A percentile compares a stretch with the other conserved stretches of the same genome.
Evolutionary conservation across 2,888 invertebrate genomes (phyloP).

Genomic region (Imbricaverruca yamaguchii): DNA sequence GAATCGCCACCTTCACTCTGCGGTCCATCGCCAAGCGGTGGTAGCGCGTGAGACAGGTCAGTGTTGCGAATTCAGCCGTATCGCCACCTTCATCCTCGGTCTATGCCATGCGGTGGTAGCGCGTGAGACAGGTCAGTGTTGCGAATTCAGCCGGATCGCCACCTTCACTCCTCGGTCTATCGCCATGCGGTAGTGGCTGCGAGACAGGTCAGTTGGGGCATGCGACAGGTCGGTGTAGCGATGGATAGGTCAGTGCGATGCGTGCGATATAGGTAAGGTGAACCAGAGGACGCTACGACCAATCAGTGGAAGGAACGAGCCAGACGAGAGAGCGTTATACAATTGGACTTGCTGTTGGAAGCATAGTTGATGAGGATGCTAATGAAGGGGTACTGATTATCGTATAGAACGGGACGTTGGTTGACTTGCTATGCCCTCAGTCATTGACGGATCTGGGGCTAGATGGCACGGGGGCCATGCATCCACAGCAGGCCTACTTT

Average conservation of each 20-base stretch:
- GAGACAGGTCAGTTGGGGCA: not conserved
- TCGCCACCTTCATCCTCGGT: not conserved
- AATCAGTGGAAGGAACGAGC: too few species aligned
- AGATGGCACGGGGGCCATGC: too few species aligned
- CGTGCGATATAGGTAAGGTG: too few species aligned
- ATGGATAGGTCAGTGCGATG: not conserved
- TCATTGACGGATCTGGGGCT: too few species aligned
- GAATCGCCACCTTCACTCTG: not conserved
- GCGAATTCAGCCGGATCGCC: slow-evolving; percentile 9
- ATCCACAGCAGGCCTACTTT: too few species aligned
- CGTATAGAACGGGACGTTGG: too few species aligned
- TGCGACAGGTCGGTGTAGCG: not conserved
- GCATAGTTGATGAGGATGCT: too few species aligned
- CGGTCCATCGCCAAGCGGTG: not conserved
- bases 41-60: not conserved
- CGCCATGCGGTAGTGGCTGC: not conserved
- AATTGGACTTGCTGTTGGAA: too few species aligned
- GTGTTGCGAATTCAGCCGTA: not conserved
- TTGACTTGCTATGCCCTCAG: too few species aligned
- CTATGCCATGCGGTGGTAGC: slow-evolving; percentile 7
- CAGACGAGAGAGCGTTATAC: too few species aligned
- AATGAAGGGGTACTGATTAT: too few species aligned
- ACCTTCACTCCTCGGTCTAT: not conserved
- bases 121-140: not conserved
- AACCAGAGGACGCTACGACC: too few species aligned